Conservation (phyloP, 2,113 vertebrate species). For the Zosterops pallidus region DNA sequence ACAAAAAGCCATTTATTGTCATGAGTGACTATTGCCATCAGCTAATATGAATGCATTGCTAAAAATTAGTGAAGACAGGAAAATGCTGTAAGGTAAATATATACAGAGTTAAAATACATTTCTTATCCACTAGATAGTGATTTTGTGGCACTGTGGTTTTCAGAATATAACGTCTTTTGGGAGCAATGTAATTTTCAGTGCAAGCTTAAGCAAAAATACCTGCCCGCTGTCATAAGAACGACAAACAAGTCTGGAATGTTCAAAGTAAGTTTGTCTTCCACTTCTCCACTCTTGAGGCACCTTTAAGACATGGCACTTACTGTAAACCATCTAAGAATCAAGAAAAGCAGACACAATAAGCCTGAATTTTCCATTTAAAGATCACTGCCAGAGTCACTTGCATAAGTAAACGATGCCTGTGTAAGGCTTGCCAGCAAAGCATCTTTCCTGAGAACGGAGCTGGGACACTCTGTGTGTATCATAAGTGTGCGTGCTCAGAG, state of each 20-base stretch:
- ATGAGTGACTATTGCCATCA: conserved; percentile 74
- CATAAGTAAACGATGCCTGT: conserved; percentile 71
- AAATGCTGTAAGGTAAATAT: conserved; percentile 84
- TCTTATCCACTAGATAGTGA: conserved; percentile 82
- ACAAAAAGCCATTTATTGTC: conserved; percentile 72
- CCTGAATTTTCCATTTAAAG: conserved; percentile 43
- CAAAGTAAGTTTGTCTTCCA: conserved; percentile 74
- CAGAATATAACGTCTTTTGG: conserved; percentile 72
- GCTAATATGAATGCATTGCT: conserved; percentile 83
- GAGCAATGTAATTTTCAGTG: conserved; percentile 82
- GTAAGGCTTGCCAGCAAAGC: conserved; percentile 72
- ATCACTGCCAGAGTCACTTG: conserved; percentile 63
- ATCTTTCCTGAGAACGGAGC: conserved; percentile 85
- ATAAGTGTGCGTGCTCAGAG: conserved; percentile 95
- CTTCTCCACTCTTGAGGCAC: conserved; percentile 69
- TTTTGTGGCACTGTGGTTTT: conserved; percentile 81
- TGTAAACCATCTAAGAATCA: conserved; percentile 71
- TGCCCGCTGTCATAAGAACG: conserved; percentile 69
- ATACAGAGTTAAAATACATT: conserved; percentile 85
- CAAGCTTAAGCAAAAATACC: conserved; percentile 84
- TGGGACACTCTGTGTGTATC: conserved; percentile 70
- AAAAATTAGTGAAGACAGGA: conserved; percentile 82
- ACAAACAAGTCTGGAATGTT: conserved; percentile 84
- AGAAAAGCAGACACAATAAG: conserved; percentile 68
- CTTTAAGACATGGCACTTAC: conserved; percentile 69